Evolutionary conservation across 2,113 vertebrate species (phyloP).

Genomic region (Hypanus sabinus): DNA sequence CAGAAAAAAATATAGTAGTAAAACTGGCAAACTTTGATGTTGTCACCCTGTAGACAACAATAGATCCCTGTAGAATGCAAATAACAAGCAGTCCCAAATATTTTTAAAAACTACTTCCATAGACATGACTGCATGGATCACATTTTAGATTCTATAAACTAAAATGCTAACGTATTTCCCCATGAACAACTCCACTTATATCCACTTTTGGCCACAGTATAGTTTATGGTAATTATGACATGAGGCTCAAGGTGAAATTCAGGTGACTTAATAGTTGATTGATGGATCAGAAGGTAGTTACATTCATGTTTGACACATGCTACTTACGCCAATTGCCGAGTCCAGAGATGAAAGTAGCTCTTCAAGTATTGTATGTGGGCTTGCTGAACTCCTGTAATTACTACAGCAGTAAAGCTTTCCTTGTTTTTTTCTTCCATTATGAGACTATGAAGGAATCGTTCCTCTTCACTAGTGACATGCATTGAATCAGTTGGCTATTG

Average conservation of each 20-base stretch:
- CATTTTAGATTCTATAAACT: neutral
- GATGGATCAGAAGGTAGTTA: neutral
- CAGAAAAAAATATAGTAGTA: neutral
- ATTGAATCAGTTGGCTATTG: conserved; percentile 69
- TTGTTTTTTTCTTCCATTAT: conserved; percentile 71
- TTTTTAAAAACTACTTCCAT: neutral
- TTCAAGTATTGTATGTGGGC: conserved; percentile 71
- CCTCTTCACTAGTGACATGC: conserved; percentile 66
- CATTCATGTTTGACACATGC: neutral
- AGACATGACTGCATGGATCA: neutral
- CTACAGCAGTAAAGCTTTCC: conserved; percentile 78
- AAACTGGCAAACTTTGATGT: neutral
- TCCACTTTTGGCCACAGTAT: neutral
- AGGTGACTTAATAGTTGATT: neutral
- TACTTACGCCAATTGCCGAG: conserved; percentile 80
- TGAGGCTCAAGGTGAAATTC: neutral
- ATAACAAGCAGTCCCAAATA: neutral
- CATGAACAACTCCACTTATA: neutral
- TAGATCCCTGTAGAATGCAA: neutral
- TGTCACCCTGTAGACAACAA: neutral
- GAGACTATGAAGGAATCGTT: conserved; percentile 67
- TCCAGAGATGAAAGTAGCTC: conserved; percentile 65
- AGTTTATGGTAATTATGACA: neutral
- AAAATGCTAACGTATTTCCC: neutral
- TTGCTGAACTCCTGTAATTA: conserved; percentile 72